phyloP scores from a whole-genome alignment of 2,797 vertebrate genomes.

The Spondyliosoma cantharus region DNA sequence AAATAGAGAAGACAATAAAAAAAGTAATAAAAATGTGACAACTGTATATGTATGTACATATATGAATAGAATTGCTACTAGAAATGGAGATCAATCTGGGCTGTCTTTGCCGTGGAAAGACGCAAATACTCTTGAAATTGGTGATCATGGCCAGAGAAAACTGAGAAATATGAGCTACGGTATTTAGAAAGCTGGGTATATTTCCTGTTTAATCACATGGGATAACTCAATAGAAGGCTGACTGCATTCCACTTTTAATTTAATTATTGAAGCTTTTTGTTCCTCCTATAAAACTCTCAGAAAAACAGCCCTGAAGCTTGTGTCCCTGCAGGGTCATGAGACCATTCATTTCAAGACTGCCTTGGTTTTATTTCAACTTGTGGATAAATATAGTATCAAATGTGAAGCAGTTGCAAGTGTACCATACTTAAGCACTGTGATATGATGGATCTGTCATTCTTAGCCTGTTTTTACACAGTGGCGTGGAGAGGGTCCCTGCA shows the following conservation, averaged over 20 bases:
- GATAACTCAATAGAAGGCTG: neutral
- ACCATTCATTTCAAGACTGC: constrained; percentile 23
- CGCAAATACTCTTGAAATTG: too few species aligned
- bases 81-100: too few species aligned
- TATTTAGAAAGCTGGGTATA: too few species aligned
- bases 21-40: too few species aligned
- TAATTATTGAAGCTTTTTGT: neutral
- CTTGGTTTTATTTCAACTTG: constrained; percentile 65
- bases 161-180: too few species aligned
- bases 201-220: neutral
- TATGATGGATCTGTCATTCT: constrained; percentile 44
- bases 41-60: too few species aligned
- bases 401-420: constrained; percentile 61
- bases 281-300: neutral
- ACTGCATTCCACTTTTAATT: neutral
- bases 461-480: constrained; percentile 38
- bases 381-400: constrained; percentile 73
- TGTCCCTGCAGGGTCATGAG: constrained; percentile 29
- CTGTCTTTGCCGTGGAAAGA: too few species aligned
- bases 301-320: neutral
- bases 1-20: too few species aligned
- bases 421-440: constrained; percentile 47
- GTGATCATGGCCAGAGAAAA: too few species aligned
- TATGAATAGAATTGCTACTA: too few species aligned
- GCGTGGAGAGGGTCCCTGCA: constrained; percentile 16